Base-by-base conservation (phyloP, 2,888 invertebrate genomes). In the Acholoe squamosa region DNA sequence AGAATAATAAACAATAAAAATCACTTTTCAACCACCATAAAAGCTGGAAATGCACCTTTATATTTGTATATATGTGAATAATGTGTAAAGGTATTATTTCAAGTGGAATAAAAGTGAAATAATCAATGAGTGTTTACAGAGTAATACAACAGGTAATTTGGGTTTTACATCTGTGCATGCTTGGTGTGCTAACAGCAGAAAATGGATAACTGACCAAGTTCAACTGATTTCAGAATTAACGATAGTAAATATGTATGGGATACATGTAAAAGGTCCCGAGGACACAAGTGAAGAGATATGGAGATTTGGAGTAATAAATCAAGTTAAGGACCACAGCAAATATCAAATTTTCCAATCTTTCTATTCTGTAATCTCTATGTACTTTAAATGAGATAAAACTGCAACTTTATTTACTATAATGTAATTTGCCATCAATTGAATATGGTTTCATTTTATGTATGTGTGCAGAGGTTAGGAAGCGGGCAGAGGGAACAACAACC, bases 401-500 rank as follows among this genome's bases (percentile, higher is more conserved):
- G n/a, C n/a, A n/a, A n/a, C n/a, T n/a, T 43, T 10, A 10, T 43
- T 43, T 43, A 43, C 43, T 43, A 43, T 43, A 43, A 10, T 10
- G 3, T 43, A 43, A 43, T 43, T 43, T 43, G 43, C 10, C 43
- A 43, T 43, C 5, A 43, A 10, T 43, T 10, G 43, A 43, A 43
- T 10, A 10, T 7, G 61, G 61, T 14, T n/a, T n/a, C 43, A 43
- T 43, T 43, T 43, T 61, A 14, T 61, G 19, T 76, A 28, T 76
- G 76, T 33, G 33, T 80, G 80, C 80, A 80, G 80, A 34, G 80
- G 80, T 16, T 34, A 43, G 43, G 1, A 80, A 80, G 80, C 80
- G 34, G 43, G 43, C 43, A 43, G 43, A 80, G 33, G 16, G 33
- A 7, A 43, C 33, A 80, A 80, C 33, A 80, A 80, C 80, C 34